phyloP scores from a whole-genome alignment of 2,888 invertebrate species.

The Frankliniella intonsa region DNA sequence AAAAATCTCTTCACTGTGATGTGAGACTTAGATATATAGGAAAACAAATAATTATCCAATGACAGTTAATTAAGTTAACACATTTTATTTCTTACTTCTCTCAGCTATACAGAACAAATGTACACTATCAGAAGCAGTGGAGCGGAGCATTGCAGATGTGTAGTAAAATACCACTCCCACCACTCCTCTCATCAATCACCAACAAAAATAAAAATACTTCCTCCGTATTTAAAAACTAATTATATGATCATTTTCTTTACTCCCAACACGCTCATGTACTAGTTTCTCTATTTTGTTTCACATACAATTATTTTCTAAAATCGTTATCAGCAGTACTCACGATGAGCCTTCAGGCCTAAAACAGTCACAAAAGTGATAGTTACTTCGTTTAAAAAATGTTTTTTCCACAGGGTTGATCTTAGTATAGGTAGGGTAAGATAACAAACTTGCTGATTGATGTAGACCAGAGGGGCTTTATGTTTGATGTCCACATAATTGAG shows the following conservation, averaged over 20 bases:
- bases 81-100: slow-evolving; percentile 25
- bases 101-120: slow-evolving; percentile 22
- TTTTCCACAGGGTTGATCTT: too few relatives aligned
- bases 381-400: too few relatives aligned
- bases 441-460: too few relatives aligned
- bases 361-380: not conserved
- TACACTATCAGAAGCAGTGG: slow-evolving; percentile 25
- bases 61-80: not conserved
- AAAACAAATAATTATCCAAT: not conserved
- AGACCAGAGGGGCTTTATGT: too few relatives aligned
- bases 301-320: not conserved
- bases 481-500: too few relatives aligned
- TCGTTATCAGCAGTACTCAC: not conserved
- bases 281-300: slow-evolving; percentile 25
- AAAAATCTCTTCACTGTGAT: too few relatives aligned
- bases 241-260: slow-evolving; percentile 20
- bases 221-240: not conserved
- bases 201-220: slow-evolving; percentile 27
- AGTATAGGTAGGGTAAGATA: too few relatives aligned
- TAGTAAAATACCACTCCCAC: slow-evolving; percentile 20
- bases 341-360: not conserved
- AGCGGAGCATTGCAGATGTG: not conserved
- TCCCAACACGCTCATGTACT: not conserved
- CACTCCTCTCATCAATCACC: slow-evolving; percentile 13
- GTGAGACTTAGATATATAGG: too few relatives aligned